Evolutionary conservation across 2,888 invertebrate genomes (phyloP), one percentile per base, ranked within the genome.

Genomic region (Abscondita cerata): DNA sequence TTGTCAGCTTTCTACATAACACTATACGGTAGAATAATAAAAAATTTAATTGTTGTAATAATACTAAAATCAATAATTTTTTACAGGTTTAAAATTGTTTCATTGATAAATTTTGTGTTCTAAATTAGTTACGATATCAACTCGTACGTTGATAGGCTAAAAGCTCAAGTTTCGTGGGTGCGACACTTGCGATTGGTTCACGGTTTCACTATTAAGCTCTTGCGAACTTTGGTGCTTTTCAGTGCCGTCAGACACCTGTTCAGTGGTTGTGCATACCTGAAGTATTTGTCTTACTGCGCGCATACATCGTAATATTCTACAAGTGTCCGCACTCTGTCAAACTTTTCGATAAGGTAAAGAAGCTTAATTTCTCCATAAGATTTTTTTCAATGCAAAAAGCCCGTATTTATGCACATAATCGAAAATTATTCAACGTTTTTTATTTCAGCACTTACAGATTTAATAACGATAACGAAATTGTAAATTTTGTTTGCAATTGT

Each of bases 201-300:
- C 52, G 40, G 48, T 50, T 57, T 52, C 52, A 38, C 47, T 62
- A 57, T 62, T 62, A 62, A 62, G 57, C 57, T 56, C 50, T 40
- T 56, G 62, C 57, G 56, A 62, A 62, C 52, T 62, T 62, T 62
- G 52, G 57, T 57, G 62, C 62, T 62, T 47, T 62, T 62, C 62
- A 62, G 62, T 62, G 62, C 34, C 57, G 57, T 48, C 53, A 57
- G 57, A 57, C 62, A 62, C 62, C 62, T 62, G 62, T 62, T 57
- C 57, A 48, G 62, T 62, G 52, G 62, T 53, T 44, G 62, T 62
- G 57, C 47, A 41, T 53, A 62, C 55, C 48, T 48, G 47, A 36
- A 15, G 31, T 47, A 56, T 38, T 47, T 56, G 19, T 36, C 51
- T 51, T 13, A 18, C 15, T n/a, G 13, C 36, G 18, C 34, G 51